These are phyloP conservation scores for Pheosia tremula DNA, from an alignment of 2,888 invertebrate genomes.

Conservation along the genomic window DNA sequence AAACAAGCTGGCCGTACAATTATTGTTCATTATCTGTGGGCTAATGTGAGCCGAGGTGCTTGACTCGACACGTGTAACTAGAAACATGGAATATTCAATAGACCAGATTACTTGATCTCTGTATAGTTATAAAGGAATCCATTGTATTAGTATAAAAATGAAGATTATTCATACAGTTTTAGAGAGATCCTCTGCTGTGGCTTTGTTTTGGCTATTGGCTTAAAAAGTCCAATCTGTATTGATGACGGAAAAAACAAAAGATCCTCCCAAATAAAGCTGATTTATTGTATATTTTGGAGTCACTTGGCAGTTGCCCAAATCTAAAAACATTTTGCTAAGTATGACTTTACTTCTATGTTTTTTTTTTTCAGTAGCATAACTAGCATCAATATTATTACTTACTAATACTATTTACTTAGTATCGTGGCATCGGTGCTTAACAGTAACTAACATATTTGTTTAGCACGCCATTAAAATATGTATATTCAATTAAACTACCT, in stretches of 20 bases:
- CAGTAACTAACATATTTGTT: too few relatives aligned
- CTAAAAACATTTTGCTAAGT: background rate
- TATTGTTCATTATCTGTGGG: slow-evolving; percentile 1
- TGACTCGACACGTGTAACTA: background rate
- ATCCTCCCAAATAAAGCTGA: background rate
- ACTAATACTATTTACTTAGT: background rate
- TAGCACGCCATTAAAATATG: too few relatives aligned
- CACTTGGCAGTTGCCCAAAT: background rate
- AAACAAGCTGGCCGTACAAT: background rate
- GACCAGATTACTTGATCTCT: too few relatives aligned
- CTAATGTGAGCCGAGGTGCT: background rate
- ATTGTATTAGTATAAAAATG: too few relatives aligned
- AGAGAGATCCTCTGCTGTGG: too few relatives aligned
- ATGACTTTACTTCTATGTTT: background rate
- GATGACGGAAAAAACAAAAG: background rate
- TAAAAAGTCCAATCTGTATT: background rate
- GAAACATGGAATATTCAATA: too few relatives aligned
- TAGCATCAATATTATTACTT: background rate
- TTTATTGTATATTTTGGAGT: background rate
- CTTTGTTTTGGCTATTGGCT: background rate
- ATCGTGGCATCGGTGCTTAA: background rate
- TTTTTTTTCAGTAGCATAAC: background rate
- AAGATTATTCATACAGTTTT: too few relatives aligned
- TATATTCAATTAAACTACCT: too few relatives aligned
- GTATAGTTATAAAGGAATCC: too few relatives aligned